Percentiles rank a stretch among this genome's conserved stretches.
phyloP scores from a whole-genome alignment of 2,797 vertebrate species.

The Malurus leucopterus region DNA sequence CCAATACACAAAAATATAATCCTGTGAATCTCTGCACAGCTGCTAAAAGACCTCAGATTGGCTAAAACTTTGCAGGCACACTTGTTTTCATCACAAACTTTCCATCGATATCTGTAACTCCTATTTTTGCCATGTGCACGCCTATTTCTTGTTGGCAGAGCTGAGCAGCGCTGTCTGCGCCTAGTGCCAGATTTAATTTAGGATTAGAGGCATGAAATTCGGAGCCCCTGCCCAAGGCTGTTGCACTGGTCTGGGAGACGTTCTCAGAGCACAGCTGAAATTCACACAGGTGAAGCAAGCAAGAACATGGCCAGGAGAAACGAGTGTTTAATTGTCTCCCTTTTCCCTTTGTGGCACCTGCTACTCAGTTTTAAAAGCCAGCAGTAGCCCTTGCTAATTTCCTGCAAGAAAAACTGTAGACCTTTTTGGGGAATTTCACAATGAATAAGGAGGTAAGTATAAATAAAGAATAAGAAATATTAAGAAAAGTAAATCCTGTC shows the following conservation, averaged over 20 bases:
- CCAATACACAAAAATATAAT: background rate
- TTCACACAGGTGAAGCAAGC: background rate
- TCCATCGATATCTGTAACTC: background rate
- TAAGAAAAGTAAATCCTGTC: background rate
- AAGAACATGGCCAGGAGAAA: background rate
- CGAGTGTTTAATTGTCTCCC: background rate
- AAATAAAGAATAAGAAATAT: background rate
- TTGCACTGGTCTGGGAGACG: rapidly evolving
- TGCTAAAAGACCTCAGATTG: background rate
- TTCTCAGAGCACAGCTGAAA: background rate
- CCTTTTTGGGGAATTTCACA: background rate
- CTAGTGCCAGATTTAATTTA: background rate
- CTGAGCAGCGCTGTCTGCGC: background rate
- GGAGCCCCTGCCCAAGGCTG: background rate
- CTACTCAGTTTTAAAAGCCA: background rate
- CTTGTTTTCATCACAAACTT: conserved; percentile 1
- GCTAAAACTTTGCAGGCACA: background rate
- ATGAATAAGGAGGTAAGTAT: background rate
- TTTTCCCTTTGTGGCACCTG: background rate
- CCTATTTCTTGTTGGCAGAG: background rate
- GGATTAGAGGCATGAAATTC: background rate
- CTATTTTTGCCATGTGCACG: background rate
- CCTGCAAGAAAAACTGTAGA: background rate
- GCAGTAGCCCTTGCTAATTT: background rate
- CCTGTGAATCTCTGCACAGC: background rate